phyloP scores from a whole-genome alignment of 2,113 vertebrate genomes.

The Varanus komodoensis region DNA sequence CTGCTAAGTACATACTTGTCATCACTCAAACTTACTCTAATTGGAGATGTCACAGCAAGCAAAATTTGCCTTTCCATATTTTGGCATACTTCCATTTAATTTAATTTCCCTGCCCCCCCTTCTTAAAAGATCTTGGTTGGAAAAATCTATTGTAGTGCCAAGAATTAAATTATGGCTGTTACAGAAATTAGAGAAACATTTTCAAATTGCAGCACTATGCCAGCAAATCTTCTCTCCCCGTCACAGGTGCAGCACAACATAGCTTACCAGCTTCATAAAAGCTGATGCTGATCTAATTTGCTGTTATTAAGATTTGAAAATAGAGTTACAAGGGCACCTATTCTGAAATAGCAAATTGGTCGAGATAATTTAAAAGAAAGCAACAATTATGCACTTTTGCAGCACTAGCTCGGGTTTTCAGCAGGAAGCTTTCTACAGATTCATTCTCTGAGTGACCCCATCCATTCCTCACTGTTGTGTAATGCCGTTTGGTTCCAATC shows the following conservation, averaged over 20 bases:
- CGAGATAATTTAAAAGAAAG: not conserved
- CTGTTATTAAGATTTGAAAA: slow-evolving; percentile 50
- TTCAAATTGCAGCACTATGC: slow-evolving; percentile 57
- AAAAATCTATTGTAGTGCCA: slow-evolving; percentile 28
- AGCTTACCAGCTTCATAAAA: slow-evolving; percentile 32
- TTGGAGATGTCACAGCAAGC: slow-evolving; percentile 41
- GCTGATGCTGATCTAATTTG: slow-evolving; percentile 40
- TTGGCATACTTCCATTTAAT: slow-evolving; percentile 37
- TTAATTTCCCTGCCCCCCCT: slow-evolving; percentile 42
- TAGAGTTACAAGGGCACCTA: slow-evolving; percentile 10
- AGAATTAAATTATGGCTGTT: slow-evolving; percentile 57
- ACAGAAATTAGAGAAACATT: slow-evolving; percentile 47
- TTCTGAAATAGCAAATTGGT: slow-evolving; percentile 36
- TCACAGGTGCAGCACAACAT: slow-evolving; percentile 41
- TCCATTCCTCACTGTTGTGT: too few relatives aligned
- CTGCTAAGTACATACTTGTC: slow-evolving; percentile 42
- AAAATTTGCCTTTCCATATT: slow-evolving; percentile 17
- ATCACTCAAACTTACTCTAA: slow-evolving; percentile 35
- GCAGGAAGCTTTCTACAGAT: not conserved
- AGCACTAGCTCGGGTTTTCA: not conserved
- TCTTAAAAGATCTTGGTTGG: slow-evolving; percentile 52
- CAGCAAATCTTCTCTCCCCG: slow-evolving; percentile 33
- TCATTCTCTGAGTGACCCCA: not conserved
- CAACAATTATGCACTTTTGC: slow-evolving; percentile 4
- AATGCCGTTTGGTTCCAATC: not conserved